These are phyloP conservation scores for Gasterosteus aculeatus DNA, from an alignment of 2,113 vertebrate species.

Conservation along the genomic window DNA sequence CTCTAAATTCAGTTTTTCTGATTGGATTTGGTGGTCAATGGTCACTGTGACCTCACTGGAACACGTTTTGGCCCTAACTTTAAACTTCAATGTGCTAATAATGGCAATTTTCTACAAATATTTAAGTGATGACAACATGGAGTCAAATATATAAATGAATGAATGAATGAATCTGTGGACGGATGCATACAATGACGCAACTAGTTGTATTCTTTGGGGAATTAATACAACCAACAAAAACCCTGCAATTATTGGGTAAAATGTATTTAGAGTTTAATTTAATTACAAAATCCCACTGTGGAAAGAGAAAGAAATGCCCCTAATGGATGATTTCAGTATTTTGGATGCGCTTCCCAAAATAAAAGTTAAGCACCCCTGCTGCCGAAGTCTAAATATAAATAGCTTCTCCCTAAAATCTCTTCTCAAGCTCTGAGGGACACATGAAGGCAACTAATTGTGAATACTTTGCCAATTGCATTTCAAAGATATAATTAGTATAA, in stretches of 20 bases:
- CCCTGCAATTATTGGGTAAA: background rate
- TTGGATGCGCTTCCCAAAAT: conserved; percentile 47
- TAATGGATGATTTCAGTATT: conserved; percentile 29
- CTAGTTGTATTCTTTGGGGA: background rate
- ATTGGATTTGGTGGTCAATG: background rate
- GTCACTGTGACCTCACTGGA: background rate
- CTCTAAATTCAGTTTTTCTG: background rate
- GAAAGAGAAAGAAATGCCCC: conserved; percentile 4
- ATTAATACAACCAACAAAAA: background rate
- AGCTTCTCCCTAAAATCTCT: conserved; percentile 47
- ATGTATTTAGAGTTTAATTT: background rate
- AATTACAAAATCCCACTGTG: background rate
- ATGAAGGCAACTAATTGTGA: conserved; percentile 52
- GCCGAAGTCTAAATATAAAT: conserved; percentile 64
- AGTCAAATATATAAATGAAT: background rate
- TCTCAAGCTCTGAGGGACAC: conserved; percentile 46
- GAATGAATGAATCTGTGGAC: background rate
- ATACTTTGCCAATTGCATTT: conserved; percentile 62
- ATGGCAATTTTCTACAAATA: background rate
- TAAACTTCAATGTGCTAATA: background rate
- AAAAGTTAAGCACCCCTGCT: conserved; percentile 50
- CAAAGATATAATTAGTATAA: conserved; percentile 69
- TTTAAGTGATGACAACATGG: background rate
- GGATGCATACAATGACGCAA: background rate
- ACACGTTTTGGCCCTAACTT: background rate